These are phyloP conservation scores for Protobothrops flavoviridis DNA, from an alignment of 2,113 vertebrate genomes.

Conservation along the genomic window DNA sequence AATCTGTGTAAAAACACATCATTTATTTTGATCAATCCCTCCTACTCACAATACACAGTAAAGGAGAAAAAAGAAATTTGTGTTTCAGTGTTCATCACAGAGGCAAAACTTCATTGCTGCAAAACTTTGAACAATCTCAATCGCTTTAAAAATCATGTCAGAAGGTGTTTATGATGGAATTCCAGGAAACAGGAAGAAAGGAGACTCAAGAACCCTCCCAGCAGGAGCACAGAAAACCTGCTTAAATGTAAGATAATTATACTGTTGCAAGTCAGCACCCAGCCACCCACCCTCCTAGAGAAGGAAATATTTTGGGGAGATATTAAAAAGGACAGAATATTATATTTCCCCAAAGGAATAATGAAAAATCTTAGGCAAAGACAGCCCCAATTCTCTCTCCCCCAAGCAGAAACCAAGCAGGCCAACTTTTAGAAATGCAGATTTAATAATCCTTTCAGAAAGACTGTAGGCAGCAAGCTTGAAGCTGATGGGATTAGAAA, in stretches of 20 bases:
- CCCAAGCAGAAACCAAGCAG: no score
- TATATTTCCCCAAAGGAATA: no score
- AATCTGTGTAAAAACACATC: not conserved
- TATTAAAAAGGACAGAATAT: no score
- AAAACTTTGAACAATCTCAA: not conserved
- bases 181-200: not conserved
- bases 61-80: not conserved
- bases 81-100: not conserved
- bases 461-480: no score
- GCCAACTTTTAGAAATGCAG: no score
- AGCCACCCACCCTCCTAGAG: no score
- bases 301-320: no score
- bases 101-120: not conserved
- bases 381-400: no score
- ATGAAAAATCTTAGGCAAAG: no score
- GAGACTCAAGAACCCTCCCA: not conserved
- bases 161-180: not conserved
- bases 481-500: no score
- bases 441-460: no score
- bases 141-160: not conserved
- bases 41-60: not conserved
- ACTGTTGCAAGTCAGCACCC: no score
- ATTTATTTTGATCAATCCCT: not conserved
- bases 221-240: not conserved
- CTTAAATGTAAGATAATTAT: not conserved